These are phyloP conservation scores for Heliocidaris tuberculata DNA, from an alignment of 35 echinoderm and acorn worm genomes.

Conservation along the genomic window DNA sequence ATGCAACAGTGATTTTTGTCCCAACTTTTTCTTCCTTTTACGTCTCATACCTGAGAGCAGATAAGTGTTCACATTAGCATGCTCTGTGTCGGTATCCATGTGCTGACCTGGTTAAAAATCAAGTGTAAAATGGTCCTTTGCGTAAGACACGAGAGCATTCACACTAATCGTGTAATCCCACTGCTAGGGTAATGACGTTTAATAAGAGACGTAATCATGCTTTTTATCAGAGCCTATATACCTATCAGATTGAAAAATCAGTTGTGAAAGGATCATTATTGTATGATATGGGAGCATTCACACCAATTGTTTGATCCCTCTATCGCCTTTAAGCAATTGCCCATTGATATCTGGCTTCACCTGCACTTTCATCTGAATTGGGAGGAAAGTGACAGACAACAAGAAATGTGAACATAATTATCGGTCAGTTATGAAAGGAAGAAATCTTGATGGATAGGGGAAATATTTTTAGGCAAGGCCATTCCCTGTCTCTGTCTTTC, in stretches of 20 bases:
- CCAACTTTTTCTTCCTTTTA: too few species aligned
- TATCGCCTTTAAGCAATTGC: background rate
- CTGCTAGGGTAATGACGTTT: background rate
- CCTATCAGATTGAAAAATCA: background rate
- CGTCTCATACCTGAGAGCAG: too few species aligned
- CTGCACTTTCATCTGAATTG: background rate
- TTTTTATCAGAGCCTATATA: background rate
- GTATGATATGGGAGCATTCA: background rate
- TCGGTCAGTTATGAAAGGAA: background rate
- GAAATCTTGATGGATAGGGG: background rate
- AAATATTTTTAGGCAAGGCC: background rate
- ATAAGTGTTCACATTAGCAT: too few species aligned
- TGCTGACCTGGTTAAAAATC: too few species aligned
- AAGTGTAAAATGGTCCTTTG: too few species aligned
- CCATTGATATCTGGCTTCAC: background rate
- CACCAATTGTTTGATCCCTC: background rate
- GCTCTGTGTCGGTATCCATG: too few species aligned
- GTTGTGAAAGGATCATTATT: background rate
- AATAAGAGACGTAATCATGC: background rate
- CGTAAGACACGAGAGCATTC: background rate
- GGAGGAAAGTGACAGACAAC: background rate
- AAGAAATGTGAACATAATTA: background rate
- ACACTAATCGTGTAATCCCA: background rate
- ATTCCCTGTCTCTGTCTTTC: background rate
- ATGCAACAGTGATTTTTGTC: too few species aligned